Conservation (phyloP, 1,140 invertebrate genomes). For the Stenopsyche tienmushanensis region DNA sequence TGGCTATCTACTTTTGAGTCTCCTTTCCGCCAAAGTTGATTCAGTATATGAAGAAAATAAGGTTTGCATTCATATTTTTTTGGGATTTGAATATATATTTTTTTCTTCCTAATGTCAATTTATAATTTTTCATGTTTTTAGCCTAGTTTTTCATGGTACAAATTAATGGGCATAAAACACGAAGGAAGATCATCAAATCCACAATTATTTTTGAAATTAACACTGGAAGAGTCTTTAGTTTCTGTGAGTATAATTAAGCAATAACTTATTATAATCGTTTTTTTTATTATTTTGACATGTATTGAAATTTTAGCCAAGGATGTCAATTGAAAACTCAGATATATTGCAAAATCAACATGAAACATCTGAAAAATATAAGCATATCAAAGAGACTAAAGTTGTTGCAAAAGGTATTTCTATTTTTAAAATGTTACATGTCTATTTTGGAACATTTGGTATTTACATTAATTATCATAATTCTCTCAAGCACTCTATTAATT, state of each 20-base stretch:
- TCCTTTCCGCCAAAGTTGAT: conserved; percentile 21
- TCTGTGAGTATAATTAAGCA: no score
- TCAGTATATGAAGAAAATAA: conserved; percentile 7
- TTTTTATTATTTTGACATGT: no score
- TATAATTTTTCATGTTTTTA: conserved; percentile 19
- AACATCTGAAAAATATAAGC: no score
- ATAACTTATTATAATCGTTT: no score
- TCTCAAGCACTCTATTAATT: neutral
- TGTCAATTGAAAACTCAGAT: neutral
- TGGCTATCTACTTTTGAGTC: conserved; percentile 35
- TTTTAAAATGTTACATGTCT: no score
- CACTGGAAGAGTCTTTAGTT: no score
- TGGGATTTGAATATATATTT: neutral
- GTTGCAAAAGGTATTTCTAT: no score
- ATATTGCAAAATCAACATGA: conserved; percentile 5
- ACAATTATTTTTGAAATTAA: conserved; percentile 32
- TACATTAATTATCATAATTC: neutral
- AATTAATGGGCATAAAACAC: conserved; percentile 30
- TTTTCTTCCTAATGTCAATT: neutral
- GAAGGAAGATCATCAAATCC: conserved; percentile 30
- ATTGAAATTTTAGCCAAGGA: conserved; percentile 3
- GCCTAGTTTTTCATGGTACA: conserved; percentile 33
- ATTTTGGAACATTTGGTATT: neutral
- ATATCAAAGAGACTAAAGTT: no score
- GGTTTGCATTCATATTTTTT: conserved; percentile 19